Percentiles rank a stretch among this genome's conserved stretches.
These are phyloP conservation scores for cat (Felis catus) DNA, from an alignment of 2,113 vertebrate genomes.

Conservation along the genomic window F.catus_Fca126_mat1.0 CM031411.1:70668001-70668500, in stretches of 20 bases:
- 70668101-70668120: not conserved
- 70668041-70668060: not conserved
- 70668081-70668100: not conserved
- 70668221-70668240: not conserved
- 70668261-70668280: not conserved
- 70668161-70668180: not conserved
- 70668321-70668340: not conserved
- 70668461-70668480: not conserved
- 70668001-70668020: not conserved
- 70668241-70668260: not conserved
- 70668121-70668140: not conserved
- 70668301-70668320: not conserved
- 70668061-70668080: not conserved
- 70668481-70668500: constrained; percentile 4
- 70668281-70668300: not conserved
- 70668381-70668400: not conserved
- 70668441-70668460: not conserved
- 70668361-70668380: not conserved
- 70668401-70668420: not conserved
- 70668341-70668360: not conserved
- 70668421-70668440: not conserved
- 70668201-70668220: not conserved
- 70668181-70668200: not conserved
- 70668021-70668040: not conserved
- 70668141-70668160: not conserved